Conservation (phyloP, 2,797 vertebrate species). For the Peromyscus melanophrys region DNA sequence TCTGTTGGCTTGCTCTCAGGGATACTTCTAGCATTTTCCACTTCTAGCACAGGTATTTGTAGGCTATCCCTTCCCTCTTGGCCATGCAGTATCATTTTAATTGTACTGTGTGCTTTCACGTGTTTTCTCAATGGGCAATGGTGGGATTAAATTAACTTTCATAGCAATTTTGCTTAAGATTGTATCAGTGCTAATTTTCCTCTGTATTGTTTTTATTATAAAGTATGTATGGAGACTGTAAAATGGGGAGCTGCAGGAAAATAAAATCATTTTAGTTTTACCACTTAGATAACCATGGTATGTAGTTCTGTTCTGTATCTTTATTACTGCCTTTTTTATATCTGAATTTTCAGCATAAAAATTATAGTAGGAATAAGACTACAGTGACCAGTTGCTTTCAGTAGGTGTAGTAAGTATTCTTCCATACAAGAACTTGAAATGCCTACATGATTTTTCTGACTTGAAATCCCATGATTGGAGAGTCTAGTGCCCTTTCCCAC, state of each 20-base stretch:
- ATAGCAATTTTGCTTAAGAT: conserved; percentile 30
- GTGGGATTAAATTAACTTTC: conserved; percentile 53
- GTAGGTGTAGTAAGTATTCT: background rate
- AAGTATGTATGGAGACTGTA: conserved; percentile 19
- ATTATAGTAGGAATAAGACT: background rate
- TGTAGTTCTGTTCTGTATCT: conserved; percentile 5
- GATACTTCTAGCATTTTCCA: conserved; percentile 63
- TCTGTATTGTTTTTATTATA: background rate
- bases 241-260: conserved; percentile 46
- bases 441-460: background rate
- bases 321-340: background rate
- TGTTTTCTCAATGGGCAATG: conserved; percentile 57
- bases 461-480: background rate
- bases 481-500: background rate
- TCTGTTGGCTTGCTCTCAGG: conserved; percentile 75
- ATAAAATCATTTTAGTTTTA: conserved; percentile 48
- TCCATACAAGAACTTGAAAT: background rate
- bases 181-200: conserved; percentile 9
- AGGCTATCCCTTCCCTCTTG: conserved; percentile 34
- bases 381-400: background rate
- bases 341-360: background rate
- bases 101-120: conserved; percentile 12
- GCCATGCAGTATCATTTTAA: conserved; percentile 52
- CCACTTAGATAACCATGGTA: background rate
- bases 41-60: conserved; percentile 68